Percentiles rank a stretch among this genome's conserved stretches.
Evolutionary conservation across 2,888 invertebrate genomes (phyloP).

Genomic region (Trisateles emortualis): DNA sequence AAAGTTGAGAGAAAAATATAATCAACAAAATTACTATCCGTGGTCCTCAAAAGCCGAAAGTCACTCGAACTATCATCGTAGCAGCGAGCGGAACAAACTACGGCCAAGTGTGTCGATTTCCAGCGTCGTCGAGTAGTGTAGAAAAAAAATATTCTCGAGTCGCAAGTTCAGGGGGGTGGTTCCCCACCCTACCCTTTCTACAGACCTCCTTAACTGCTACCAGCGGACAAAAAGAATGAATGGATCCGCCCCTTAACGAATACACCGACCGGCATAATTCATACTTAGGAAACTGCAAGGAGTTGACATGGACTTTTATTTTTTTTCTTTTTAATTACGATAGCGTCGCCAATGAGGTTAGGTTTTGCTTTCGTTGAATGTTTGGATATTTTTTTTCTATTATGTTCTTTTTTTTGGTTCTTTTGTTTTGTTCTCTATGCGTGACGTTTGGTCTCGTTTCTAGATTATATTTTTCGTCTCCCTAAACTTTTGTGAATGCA

Average conservation of each 20-base stretch:
- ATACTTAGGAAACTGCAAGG: conserved; percentile 85
- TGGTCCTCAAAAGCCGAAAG: conserved; percentile 65
- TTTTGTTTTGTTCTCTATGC: conserved; percentile 25
- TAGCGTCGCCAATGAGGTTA: conserved; percentile 58
- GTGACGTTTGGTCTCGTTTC: conserved; percentile 20
- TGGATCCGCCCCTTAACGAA: conserved; percentile 87
- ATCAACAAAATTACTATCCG: conserved; percentile 64
- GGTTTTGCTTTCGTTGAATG: conserved; percentile 38
- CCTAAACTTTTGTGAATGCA: not conserved
- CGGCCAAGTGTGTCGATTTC: conserved; percentile 86
- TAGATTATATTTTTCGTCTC: conserved; percentile 20
- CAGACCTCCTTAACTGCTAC: conserved; percentile 84
- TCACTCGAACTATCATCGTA: conserved; percentile 83
- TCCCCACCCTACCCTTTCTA: conserved; percentile 58
- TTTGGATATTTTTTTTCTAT: conserved; percentile 33
- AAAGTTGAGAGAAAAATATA: conserved; percentile 47
- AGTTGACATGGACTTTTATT: conserved; percentile 77
- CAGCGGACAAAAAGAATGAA: conserved; percentile 87
- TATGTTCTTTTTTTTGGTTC: conserved; percentile 27
- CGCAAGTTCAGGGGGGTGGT: conserved; percentile 73
- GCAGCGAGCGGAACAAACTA: conserved; percentile 80
- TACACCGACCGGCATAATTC: conserved; percentile 87
- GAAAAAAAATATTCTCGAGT: conserved; percentile 85
- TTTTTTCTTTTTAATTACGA: conserved; percentile 63
- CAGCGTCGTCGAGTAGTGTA: conserved; percentile 81